Evolutionary conservation across 1,140 invertebrate genomes (phyloP), one percentile per base, ranked within the genome.

Genomic region (Nylanderia fulva): DNA sequence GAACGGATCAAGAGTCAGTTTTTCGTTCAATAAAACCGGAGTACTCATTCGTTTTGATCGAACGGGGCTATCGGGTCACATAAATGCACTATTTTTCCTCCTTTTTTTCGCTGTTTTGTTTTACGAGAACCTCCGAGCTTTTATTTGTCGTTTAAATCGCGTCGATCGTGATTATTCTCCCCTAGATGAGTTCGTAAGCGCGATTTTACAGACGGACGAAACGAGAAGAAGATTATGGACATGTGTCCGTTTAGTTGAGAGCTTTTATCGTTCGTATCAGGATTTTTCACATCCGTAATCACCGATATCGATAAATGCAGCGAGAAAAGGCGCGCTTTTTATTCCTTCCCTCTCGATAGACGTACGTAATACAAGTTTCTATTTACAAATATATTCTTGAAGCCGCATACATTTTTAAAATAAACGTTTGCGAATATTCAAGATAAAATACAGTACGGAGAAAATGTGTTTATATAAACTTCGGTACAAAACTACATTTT

Each of bases 21-120:
- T 90, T 82, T 88, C 58, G 85, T 86, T 79, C 66, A 58, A 68
- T 69, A 85, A 61, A 74, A 36, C 58, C 27, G 27, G 21, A 3
- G 58, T 18, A 77, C 60, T 77, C 42, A 61, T 66, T 66, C 15
- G 15, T 48, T 48, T 15, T 42, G 60, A 77, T 66, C 29, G 42
- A 27, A 64, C n/a, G n/a, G 15, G 54, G 54, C 39, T 48, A 77
- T 64, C 27, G 74, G 42, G 29, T 42, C 60, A 9, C 61, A 75
- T 75, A 75, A 75, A 75, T 42, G 45, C 27, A n/a, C 75, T 64
- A 33, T 64, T 66, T 66, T 64, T 77, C 36, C 36, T 64, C 18
- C 15, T 36, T 42, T 58, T 45, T 54, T 29, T 63, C 29, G 27
- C 29, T 66, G 29, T 77, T 77, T 77, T 64, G 27, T 76, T 77